Evolutionary conservation across 1,140 invertebrate species (phyloP), one percentile per base, ranked within the genome.

Genomic region (Apis cerana): DNA sequence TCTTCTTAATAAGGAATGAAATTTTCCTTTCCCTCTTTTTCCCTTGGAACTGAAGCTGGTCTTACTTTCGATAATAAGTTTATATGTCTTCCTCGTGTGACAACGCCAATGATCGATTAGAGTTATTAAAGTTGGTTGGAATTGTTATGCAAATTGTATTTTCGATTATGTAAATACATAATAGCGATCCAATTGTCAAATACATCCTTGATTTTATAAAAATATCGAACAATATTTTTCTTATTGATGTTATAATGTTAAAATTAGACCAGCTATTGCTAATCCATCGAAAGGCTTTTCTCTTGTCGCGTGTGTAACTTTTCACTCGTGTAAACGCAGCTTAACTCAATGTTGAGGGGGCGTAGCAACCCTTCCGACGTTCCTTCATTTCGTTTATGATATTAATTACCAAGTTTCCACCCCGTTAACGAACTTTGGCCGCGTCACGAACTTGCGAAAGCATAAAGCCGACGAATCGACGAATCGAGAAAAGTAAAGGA

Each of bases 371-470:
- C 61, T 76, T 15, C 15, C 33, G 43, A 76, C 50, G 50, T 54
- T 65, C 50, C 62, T 54, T 76, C 74, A 19, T 76, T 43, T 76
- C 62, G 75, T 77, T 77, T 67, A 56, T 33, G 64, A 56, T 68
- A 68, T 77, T 77, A 77, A 77, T 77, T 77, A 77, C 50, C 27
- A 67, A 52, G 62, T 77, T 77, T 27, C 62, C 27, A 56, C 27
- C 33, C 50, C 58, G 64, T 68, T 77, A 77, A 68, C 64, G 27
- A 77, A 77, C 75, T 77, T 77, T 68, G 21, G 19, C 64, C 10
- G 56, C 62, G 52, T 56, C 62, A 23, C 27, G 12, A 65, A 68
- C 62, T 54, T 77, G 33, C 8, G 23, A 67, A 67, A 77, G 75
- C 48, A 8, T n/a, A 50, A 43, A 50, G 58, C 13, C 19, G 43